Evolutionary conservation across 2,888 invertebrate species (phyloP).

Genomic region (Eupithecia pulchellata): DNA sequence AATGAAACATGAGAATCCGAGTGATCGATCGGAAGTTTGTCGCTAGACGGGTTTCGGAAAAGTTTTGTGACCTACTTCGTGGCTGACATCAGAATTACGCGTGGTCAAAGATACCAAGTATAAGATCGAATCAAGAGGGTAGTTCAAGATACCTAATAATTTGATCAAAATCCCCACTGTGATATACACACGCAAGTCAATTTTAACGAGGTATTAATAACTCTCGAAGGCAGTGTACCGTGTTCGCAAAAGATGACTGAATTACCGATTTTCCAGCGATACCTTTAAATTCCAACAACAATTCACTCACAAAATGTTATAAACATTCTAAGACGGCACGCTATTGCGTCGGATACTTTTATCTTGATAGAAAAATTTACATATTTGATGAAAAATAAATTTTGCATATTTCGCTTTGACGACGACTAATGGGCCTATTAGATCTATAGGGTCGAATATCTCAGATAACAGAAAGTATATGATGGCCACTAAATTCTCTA

Average conservation of each 20-base stretch:
- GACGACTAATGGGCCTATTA: neutral
- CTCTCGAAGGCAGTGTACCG: neutral
- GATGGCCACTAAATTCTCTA: too few relatives aligned
- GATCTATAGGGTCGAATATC: neutral
- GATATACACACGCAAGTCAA: neutral
- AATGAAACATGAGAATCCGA: slow-evolving; percentile 22
- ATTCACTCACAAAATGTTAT: too few relatives aligned
- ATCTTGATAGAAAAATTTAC: too few relatives aligned
- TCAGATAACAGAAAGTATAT: neutral
- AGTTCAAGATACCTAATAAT: neutral
- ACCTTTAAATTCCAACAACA: neutral
- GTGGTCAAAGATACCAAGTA: neutral
- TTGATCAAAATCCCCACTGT: neutral
- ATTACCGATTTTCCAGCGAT: neutral
- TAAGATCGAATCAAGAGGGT: neutral
- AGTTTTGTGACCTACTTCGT: neutral
- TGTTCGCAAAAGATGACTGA: neutral
- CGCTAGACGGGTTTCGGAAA: slow-evolving; percentile 1
- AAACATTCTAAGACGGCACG: too few relatives aligned
- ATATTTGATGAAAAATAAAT: too few relatives aligned
- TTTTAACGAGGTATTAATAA: neutral
- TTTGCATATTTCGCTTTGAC: neutral
- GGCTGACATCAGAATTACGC: neutral
- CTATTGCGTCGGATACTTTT: too few relatives aligned
- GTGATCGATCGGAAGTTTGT: neutral